These are phyloP conservation scores for Tachystola acroxantha DNA, from an alignment of 2,888 invertebrate species.

Conservation along the genomic window DNA sequence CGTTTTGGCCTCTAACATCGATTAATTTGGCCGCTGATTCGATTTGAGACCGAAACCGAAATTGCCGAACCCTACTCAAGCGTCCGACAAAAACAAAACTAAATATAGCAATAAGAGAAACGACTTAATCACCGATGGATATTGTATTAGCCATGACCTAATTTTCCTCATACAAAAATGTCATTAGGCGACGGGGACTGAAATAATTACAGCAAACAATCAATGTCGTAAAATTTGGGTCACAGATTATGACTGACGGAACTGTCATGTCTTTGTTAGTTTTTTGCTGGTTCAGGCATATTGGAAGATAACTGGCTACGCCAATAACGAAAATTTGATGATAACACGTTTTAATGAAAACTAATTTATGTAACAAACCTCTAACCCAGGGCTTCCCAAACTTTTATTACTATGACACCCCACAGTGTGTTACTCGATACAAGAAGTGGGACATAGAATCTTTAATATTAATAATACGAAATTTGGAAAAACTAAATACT, in stretches of 20 bases:
- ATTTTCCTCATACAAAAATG: slow-evolving; percentile 21
- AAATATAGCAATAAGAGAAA: too few species aligned
- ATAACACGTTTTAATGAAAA: neutral
- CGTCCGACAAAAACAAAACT: slow-evolving; percentile 1
- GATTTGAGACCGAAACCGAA: too few species aligned
- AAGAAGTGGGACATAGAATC: too few species aligned
- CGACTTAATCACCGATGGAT: slow-evolving; percentile 12
- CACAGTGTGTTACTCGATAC: too few species aligned
- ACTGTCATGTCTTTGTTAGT: slow-evolving; percentile 23
- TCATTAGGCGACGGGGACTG: slow-evolving; percentile 19
- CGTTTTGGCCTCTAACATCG: too few species aligned
- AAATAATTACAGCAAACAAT: slow-evolving; percentile 16
- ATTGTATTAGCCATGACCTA: slow-evolving; percentile 23
- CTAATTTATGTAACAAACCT: neutral
- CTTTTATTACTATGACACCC: too few species aligned
- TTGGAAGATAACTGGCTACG: neutral
- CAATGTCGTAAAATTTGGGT: slow-evolving; percentile 20
- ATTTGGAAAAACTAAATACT: too few species aligned
- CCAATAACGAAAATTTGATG: neutral
- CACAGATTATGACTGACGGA: slow-evolving; percentile 13
- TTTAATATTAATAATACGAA: too few species aligned
- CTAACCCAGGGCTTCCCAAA: too few species aligned
- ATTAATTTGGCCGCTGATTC: too few species aligned
- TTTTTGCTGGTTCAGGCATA: slow-evolving; percentile 2
- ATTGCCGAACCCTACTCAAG: neutral